Percentiles rank a stretch among this genome's conserved stretches.
phyloP scores from a whole-genome alignment of 2,888 invertebrate species.

The Drosophila koepferae region DNA sequence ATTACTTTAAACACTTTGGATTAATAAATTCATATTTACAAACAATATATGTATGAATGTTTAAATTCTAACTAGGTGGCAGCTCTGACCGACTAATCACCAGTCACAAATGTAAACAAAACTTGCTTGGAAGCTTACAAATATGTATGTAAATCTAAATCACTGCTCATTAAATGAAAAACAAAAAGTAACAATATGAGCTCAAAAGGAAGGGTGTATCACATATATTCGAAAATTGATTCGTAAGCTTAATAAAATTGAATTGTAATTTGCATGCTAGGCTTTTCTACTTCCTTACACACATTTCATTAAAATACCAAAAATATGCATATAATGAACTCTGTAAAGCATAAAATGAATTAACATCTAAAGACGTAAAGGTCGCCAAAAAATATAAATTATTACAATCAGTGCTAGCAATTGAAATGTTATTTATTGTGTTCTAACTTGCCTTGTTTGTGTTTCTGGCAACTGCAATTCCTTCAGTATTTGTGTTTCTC shows the following conservation, averaged over 20 bases:
- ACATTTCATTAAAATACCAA: neutral
- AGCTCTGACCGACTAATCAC: neutral
- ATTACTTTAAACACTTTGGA: neutral
- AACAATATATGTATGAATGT: neutral
- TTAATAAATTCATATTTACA: neutral
- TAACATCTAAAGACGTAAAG: neutral
- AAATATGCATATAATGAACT: neutral
- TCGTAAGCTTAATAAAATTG: neutral
- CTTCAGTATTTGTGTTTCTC: constrained; percentile 14
- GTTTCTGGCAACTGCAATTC: constrained; percentile 17
- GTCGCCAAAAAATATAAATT: neutral
- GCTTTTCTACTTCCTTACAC: neutral
- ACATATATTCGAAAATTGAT: neutral
- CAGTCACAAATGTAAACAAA: constrained; percentile 6
- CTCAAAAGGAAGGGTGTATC: neutral
- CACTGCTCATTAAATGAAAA: neutral
- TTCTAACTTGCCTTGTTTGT: constrained; percentile 54
- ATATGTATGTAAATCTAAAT: neutral
- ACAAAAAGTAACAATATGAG: neutral
- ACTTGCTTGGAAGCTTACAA: neutral
- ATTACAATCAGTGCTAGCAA: neutral
- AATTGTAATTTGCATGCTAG: neutral
- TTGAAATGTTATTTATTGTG: neutral
- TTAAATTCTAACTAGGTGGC: constrained; percentile 7
- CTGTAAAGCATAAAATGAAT: neutral